Evolutionary conservation across 2,797 vertebrate genomes (phyloP), one percentile per base, ranked within the genome.

Genomic region (Psittacula echo): DNA sequence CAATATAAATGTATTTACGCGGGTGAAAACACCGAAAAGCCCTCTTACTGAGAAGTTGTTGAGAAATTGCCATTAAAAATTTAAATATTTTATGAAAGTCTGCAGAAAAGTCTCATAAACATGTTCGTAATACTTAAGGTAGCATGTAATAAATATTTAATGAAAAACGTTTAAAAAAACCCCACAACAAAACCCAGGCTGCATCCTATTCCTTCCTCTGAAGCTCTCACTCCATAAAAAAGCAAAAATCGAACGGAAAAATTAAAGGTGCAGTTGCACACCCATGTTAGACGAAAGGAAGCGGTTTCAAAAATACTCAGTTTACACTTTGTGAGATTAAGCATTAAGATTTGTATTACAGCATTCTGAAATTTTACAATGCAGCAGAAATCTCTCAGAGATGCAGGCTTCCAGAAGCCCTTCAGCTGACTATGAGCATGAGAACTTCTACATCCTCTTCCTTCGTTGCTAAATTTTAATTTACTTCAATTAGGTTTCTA

Each of bases 401-500:
- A 53, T 68, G 30, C 5, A 22, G 54, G 20, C 42, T 89, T 94
- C 68, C 37, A 93, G 84, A 67, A 95, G 84, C 51, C 85, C 68
- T 75, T 77, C 62, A 62, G 62, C 88, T 83, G 71, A 77, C 94
- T 88, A 48, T 39, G 27, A 85, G 67, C 64, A 84, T 1, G 10
- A 89, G 26, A 96, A 60, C 51, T 53, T 53, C 72, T 51, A 90
- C 16, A 68, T 73, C 51, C 83, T n/a, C 68, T 83, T 83, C 54
- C 60, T 66, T 27, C 67, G 88, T 32, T 76, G 81, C 86, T 94
- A 76, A 81, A 89, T 94, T 70, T 88, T 89, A 29, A 92, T 88
- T 90, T 93, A 78, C 47, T 89, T 80, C 89, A 92, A 61, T 72
- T 86, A 71, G 53, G 93, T 97, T 92, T 97, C 90, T 79, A 95